Evolutionary conservation across 1,140 invertebrate genomes (phyloP).

Genomic region (Neodiprion fabricii): DNA sequence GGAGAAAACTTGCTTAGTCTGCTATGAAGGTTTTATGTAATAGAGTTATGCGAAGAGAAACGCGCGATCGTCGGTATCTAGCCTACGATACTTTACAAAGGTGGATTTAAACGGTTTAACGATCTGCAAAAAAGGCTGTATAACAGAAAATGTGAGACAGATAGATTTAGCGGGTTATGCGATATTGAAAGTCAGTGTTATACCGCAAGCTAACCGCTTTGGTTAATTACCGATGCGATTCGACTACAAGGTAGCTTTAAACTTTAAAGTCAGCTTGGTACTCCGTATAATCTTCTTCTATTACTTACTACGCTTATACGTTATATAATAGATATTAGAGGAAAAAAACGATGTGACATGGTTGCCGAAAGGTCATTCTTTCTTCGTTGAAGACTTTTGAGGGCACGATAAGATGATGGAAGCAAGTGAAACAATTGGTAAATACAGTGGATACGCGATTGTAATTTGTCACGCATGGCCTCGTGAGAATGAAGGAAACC

Average conservation of each 20-base stretch:
- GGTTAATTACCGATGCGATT: too few species aligned
- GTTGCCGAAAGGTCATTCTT: background rate
- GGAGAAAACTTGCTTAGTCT: background rate
- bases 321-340: too few species aligned
- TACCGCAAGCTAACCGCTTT: too few species aligned
- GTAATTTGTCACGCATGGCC: slow-evolving; percentile 53
- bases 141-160: background rate
- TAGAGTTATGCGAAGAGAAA: background rate
- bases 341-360: too few species aligned
- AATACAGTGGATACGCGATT: slow-evolving; percentile 26
- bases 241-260: too few species aligned
- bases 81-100: background rate
- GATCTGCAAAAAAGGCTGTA: background rate
- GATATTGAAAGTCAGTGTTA: too few species aligned
- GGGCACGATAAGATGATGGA: slow-evolving; percentile 2
- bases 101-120: background rate
- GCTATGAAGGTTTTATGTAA: background rate
- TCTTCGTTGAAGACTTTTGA: background rate
- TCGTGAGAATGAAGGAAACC: slow-evolving; percentile 47
- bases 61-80: background rate
- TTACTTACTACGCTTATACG: too few species aligned
- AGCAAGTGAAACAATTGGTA: slow-evolving; percentile 4
- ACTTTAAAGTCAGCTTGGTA: too few species aligned
- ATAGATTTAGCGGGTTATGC: background rate
- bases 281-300: too few species aligned